Conservation (phyloP, 1,140 invertebrate species). For the Nymphalis io region DNA sequence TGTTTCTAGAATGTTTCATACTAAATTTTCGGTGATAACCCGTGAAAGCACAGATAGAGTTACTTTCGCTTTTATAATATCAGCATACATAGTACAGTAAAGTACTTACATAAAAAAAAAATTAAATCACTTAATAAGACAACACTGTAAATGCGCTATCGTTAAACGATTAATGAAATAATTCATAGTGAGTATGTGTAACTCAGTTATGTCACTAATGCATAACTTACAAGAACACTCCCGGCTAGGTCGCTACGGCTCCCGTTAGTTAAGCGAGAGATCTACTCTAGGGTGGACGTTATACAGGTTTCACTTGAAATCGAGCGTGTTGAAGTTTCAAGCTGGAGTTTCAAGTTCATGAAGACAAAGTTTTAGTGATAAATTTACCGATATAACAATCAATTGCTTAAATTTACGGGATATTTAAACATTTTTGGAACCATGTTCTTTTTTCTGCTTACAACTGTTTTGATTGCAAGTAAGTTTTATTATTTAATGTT, state of each 20-base stretch:
- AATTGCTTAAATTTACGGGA: not conserved
- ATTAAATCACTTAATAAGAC: too few relatives aligned
- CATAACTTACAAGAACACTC: not conserved
- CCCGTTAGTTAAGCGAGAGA: conserved; percentile 21
- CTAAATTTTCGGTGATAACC: too few relatives aligned
- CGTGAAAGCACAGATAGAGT: too few relatives aligned
- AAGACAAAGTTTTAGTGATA: not conserved
- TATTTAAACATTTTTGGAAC: conserved; percentile 1
- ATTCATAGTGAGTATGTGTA: not conserved
- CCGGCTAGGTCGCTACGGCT: not conserved
- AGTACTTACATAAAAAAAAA: too few relatives aligned
- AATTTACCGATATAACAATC: not conserved
- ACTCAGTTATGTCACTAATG: conserved; percentile 2
- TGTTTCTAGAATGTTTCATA: too few relatives aligned
- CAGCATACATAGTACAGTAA: too few relatives aligned
- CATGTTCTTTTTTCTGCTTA: conserved; percentile 18
- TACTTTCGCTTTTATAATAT: too few relatives aligned
- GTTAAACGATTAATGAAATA: too few relatives aligned
- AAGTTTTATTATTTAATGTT: not conserved
- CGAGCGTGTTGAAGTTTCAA: not conserved
- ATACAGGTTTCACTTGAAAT: not conserved
- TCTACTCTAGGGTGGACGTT: not conserved
- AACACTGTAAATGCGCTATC: too few relatives aligned
- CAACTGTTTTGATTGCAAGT: conserved; percentile 26
- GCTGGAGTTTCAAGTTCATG: not conserved